phyloP scores from a whole-genome alignment of 2,797 vertebrate species.

The Cygnus olor region DNA sequence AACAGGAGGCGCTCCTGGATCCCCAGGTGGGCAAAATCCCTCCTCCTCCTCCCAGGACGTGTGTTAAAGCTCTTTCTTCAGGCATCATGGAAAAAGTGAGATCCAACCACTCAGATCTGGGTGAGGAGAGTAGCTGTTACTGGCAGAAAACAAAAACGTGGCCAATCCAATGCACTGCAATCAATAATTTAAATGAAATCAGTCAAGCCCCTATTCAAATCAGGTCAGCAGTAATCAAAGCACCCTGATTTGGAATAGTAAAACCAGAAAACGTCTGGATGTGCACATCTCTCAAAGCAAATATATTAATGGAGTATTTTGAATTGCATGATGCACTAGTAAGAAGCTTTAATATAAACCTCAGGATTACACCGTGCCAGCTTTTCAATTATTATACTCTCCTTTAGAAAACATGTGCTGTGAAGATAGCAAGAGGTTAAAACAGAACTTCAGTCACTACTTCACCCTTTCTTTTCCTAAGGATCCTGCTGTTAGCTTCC shows the following conservation, averaged over 20 bases:
- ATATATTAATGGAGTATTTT: conserved; percentile 13
- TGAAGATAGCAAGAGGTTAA: conserved; percentile 35
- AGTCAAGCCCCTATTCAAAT: conserved; percentile 35
- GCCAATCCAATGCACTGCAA: neutral
- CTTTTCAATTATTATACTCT: conserved; percentile 15
- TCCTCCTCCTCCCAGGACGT: neutral
- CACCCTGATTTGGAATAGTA: neutral
- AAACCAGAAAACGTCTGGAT: neutral
- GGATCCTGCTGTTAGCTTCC: neutral
- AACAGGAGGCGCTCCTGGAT: accelerated
- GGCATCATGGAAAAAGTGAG: neutral
- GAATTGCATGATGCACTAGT: neutral
- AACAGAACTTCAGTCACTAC: neutral
- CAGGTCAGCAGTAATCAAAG: conserved; percentile 48
- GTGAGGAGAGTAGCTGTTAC: neutral
- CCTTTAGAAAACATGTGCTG: neutral
- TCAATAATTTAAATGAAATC: conserved; percentile 34
- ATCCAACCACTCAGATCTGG: neutral
- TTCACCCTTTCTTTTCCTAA: neutral
- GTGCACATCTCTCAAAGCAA: neutral
- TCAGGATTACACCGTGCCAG: conserved; percentile 33
- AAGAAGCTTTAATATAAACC: conserved; percentile 68
- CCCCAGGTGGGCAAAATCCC: neutral
- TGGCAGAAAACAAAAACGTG: neutral
- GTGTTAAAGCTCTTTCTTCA: neutral